Percentiles rank a stretch among this genome's conserved stretches.
phyloP scores from a whole-genome alignment of 2,113 vertebrate genomes.

The Todiramphus chloris region DNA sequence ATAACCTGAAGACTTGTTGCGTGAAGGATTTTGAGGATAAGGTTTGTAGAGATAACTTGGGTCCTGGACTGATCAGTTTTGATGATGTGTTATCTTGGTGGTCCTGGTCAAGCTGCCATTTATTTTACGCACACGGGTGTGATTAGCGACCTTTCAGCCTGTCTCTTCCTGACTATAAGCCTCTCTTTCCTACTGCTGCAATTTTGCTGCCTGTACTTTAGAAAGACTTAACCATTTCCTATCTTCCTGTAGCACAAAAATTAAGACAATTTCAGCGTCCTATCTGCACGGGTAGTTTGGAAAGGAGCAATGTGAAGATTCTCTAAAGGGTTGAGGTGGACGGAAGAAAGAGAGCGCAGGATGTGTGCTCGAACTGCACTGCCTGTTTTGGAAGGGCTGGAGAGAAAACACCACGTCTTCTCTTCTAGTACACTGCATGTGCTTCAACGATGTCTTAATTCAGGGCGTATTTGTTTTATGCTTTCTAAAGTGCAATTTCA shows the following conservation, averaged over 20 bases:
- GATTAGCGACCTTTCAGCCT: neutral
- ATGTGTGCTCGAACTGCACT: neutral
- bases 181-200: neutral
- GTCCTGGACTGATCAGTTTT: neutral
- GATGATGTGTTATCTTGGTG: neutral
- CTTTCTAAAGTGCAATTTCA: neutral
- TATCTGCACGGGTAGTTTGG: neutral
- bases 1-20: neutral
- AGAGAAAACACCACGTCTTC: neutral
- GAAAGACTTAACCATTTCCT: neutral
- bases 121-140: accelerated
- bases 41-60: neutral
- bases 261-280: neutral
- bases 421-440: neutral
- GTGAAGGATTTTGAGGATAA: neutral
- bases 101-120: neutral
- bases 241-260: accelerated
- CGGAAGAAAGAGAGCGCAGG: neutral
- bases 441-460: neutral
- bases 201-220: neutral
- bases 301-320: neutral
- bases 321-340: neutral
- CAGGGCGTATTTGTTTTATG: neutral
- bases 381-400: neutral
- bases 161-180: accelerated